A percentile compares a stretch with the other conserved stretches of the same genome.
Evolutionary conservation across 2,113 vertebrate genomes (phyloP).

Genomic region (Bubalus kerabau): DNA sequence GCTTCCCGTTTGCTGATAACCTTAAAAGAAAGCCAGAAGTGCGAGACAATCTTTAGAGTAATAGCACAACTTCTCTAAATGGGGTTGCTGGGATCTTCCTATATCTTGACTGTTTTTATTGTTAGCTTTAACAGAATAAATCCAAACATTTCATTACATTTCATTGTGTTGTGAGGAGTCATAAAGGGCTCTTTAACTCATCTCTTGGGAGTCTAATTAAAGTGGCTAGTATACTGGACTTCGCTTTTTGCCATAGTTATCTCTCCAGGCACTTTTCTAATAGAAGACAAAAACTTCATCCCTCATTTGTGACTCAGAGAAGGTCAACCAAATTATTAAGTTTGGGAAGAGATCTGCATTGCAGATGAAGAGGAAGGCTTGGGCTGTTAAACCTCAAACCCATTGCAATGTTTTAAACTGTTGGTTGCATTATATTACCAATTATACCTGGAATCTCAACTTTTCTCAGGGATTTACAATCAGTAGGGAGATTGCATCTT

Average conservation of each 20-base stretch:
- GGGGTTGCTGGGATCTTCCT: neutral
- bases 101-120: neutral
- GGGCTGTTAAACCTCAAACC: neutral
- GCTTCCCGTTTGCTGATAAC: constrained; percentile 1
- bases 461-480: neutral
- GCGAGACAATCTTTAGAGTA: neutral
- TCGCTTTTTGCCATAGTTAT: neutral
- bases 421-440: neutral
- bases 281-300: neutral
- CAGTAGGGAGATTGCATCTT: neutral
- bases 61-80: neutral
- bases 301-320: neutral
- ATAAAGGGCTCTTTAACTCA: neutral
- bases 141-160: neutral
- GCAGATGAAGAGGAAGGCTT: neutral
- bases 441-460: neutral
- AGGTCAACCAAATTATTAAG: neutral
- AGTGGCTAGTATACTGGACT: neutral
- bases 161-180: neutral
- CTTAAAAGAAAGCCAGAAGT: neutral
- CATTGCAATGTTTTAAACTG: neutral
- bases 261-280: neutral
- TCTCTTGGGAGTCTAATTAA: constrained; percentile 2
- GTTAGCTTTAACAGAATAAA: neutral
- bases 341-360: neutral